Evolutionary conservation across 1,140 invertebrate genomes (phyloP).

Genomic region (Gryon sp.): DNA sequence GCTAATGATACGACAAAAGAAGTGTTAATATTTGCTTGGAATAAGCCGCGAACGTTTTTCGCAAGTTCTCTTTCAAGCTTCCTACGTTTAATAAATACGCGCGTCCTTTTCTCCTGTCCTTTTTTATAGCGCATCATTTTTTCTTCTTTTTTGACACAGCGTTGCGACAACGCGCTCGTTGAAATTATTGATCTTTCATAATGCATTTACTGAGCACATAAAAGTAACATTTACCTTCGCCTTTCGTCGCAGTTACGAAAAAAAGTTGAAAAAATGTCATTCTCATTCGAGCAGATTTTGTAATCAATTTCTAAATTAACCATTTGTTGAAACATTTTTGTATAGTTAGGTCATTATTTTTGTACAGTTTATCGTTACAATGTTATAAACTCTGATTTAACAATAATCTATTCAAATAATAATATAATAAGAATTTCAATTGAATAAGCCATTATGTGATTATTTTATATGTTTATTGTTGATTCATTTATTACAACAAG

Average conservation of each 20-base stretch:
- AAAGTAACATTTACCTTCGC: constrained; percentile 54
- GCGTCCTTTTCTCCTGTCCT: constrained; percentile 30
- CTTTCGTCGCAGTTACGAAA: constrained; percentile 13
- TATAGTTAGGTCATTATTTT: no score
- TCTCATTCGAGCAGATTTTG: constrained; percentile 39
- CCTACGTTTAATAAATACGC: constrained; percentile 39
- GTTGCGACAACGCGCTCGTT: constrained; percentile 55
- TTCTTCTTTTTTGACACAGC: constrained; percentile 40
- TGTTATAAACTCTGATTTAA: no score
- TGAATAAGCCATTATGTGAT: no score
- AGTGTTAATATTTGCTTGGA: constrained; percentile 66
- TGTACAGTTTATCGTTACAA: no score
- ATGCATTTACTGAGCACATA: constrained; percentile 55
- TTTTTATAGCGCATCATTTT: constrained; percentile 31
- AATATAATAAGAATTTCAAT: no score
- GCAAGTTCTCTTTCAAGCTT: constrained; percentile 61
- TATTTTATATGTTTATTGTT: no score
- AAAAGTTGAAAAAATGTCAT: no score
- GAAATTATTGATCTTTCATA: constrained; percentile 63
- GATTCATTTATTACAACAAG: no score
- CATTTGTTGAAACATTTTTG: no score
- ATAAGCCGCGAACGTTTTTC: constrained; percentile 60
- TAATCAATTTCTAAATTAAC: constrained; percentile 18
- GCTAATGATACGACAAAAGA: constrained; percentile 62
- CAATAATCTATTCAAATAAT: no score